Base-by-base conservation (phyloP, 2,888 invertebrate genomes). In the Mesorhabditis belari region DNA sequence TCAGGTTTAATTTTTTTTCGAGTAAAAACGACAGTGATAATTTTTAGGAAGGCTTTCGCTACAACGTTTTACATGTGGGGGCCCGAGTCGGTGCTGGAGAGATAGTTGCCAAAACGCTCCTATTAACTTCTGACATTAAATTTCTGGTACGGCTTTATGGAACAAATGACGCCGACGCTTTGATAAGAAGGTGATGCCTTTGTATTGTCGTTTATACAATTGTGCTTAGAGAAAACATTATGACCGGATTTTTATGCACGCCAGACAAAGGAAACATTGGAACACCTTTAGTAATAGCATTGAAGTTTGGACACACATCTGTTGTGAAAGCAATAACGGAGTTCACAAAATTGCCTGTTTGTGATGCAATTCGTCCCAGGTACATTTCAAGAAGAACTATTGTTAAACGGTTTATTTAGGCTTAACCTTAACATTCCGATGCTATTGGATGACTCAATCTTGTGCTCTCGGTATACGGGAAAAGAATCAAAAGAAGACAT, bases 61-160 rank as follows among this genome's bases (percentile, higher is more conserved):
- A 69, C 28, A 72, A 72, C 56, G 64, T 65, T 21, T 61, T 72
- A 9, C 72, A 72, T 28, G 66, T 72, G 24, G 68, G 70, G 27
- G 64, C 72, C n/a, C 63, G 64, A 57, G 35, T 55, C 3, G 71
- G 67, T 5, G 64, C 63, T 55, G 28, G 49, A 0, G 54, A 57
- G 28, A 59, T 68, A 23, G 53, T 64, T 0, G 9, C 27, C 5
- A 64, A 60, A 55, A 50, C 65, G 28, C 28, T 66, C 12, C 29
- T 53, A 17, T 26, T 58, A 6, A 19, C 57, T 23, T 51, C 49
- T 17, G 64, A 62, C 50, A n/a, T 19, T 9, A 23, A 9, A 21
- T n/a, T 50, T 6, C 21, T 50, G 17, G 21, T 9, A 6, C 12
- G 17, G 19, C n/a, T 50, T 6, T 50, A 50, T 23, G 51, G 51